phyloP scores from a whole-genome alignment of 2,888 invertebrate genomes.

The Sarcophaga subvicina region DNA sequence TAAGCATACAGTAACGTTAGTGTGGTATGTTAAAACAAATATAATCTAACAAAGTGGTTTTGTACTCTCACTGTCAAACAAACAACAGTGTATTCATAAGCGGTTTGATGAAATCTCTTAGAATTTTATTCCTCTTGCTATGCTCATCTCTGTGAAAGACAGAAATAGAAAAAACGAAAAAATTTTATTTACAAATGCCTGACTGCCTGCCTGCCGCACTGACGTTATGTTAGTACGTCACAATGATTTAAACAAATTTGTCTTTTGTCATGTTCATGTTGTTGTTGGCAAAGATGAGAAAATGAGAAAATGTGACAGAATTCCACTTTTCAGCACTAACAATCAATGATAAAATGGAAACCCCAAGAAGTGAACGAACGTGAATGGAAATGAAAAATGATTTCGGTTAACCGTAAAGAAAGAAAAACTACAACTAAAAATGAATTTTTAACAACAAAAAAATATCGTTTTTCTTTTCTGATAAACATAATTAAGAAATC shows the following conservation, averaged over 20 bases:
- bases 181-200: not conserved
- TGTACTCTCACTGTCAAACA: not conserved
- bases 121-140: not conserved
- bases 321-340: constrained; percentile 35
- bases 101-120: constrained; percentile 2
- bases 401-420: constrained; percentile 23
- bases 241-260: constrained; percentile 26
- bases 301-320: constrained; percentile 6
- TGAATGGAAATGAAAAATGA: constrained; percentile 36
- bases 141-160: not conserved
- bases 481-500: not conserved
- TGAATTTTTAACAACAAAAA: not conserved
- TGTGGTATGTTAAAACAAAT: constrained; percentile 50
- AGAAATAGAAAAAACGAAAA: not conserved
- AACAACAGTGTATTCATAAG: constrained; percentile 18
- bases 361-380: not conserved
- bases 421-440: constrained; percentile 29
- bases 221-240: not conserved
- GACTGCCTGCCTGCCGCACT: not conserved
- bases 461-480: not conserved
- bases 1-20: not conserved
- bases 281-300: not conserved
- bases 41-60: constrained; percentile 65
- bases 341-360: constrained; percentile 36
- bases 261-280: constrained; percentile 21